Evolutionary conservation across 1,140 invertebrate genomes (phyloP).

Genomic region (Trichonephila inaurata): DNA sequence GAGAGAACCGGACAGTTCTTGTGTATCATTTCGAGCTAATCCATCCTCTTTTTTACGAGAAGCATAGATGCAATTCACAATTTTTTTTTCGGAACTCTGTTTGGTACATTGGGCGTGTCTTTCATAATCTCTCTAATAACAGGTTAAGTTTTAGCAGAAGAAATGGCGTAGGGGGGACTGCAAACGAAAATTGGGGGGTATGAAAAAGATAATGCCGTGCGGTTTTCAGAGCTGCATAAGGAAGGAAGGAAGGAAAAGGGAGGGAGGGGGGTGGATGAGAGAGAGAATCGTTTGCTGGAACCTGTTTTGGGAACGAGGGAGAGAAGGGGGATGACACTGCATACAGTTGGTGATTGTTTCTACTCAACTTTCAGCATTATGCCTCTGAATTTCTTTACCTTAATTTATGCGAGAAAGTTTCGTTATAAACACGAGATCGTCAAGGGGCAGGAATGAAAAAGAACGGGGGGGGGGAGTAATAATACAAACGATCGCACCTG

Average conservation of each 20-base stretch:
- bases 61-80: slow-evolving; percentile 11
- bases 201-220: slow-evolving; percentile 42
- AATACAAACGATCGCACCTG: slow-evolving; percentile 61
- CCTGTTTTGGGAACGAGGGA: slow-evolving; percentile 10
- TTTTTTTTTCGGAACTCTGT: slow-evolving; percentile 24
- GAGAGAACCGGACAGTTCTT: slow-evolving; percentile 46
- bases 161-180: not conserved
- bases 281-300: slow-evolving; percentile 26
- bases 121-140: slow-evolving; percentile 74
- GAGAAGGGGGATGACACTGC: not conserved
- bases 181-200: slow-evolving; percentile 17
- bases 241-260: not conserved
- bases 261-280: not conserved
- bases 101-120: slow-evolving; percentile 38
- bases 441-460: not conserved
- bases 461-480: not conserved
- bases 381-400: slow-evolving; percentile 13
- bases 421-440: slow-evolving; percentile 52
- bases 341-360: slow-evolving; percentile 59
- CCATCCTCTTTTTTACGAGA: slow-evolving; percentile 43
- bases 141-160: slow-evolving; percentile 65
- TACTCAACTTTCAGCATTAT: slow-evolving; percentile 19
- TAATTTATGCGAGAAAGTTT: slow-evolving; percentile 61
- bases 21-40: slow-evolving; percentile 72
- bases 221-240: slow-evolving; percentile 7